Base-by-base conservation (phyloP, 2,113 vertebrate species). In the Procavia capensis region DNA sequence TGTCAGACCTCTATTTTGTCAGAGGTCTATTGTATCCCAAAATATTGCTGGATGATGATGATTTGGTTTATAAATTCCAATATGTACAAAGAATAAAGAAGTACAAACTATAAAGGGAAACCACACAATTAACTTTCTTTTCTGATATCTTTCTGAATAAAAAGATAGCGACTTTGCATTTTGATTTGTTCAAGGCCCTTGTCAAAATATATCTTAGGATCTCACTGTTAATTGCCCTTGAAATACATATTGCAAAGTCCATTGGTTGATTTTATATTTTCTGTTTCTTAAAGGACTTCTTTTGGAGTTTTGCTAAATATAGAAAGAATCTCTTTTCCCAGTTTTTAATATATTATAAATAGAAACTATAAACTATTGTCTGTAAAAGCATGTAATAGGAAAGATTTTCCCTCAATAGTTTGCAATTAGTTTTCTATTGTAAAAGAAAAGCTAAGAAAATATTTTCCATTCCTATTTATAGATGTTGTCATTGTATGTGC, bases 301-400 rank as follows among this genome's bases (percentile, higher is more conserved):
- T 84, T 83, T 61, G 19, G 29, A 50, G 3, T 64, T 64, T 41
- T 34, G 66, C 36, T 85, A 64, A 34, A 90, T 5, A 75, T 64
- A 59, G 39, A 59, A 80, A 89, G 19, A 66, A 66, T 39, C 14
- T n/a, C 6, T 57, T 76, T 17, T 27, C 14, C 14, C 1, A 75
- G 5, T 81, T 96, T 87, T 86, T 59, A 70, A 29, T 27, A 88
- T 43, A 39, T 83, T 59, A 83, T 92, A 72, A 93, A 61, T 47
- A 61, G 20, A 3, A 83, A 22, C 36, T 79, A 8, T 39, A 80
- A 76, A 2, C 19, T 41, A 63, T 57, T 20, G 9, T 81, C 25
- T 90, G 6, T 39, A 85, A 29, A 83, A 76, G 2, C 5, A 34
- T 84, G n/a, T 25, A 25, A 94, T 29, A 57, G 36, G 39, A 85